Evolutionary conservation across 1,140 invertebrate species (phyloP), one percentile per base, ranked within the genome.

Genomic region (Atta texana): DNA sequence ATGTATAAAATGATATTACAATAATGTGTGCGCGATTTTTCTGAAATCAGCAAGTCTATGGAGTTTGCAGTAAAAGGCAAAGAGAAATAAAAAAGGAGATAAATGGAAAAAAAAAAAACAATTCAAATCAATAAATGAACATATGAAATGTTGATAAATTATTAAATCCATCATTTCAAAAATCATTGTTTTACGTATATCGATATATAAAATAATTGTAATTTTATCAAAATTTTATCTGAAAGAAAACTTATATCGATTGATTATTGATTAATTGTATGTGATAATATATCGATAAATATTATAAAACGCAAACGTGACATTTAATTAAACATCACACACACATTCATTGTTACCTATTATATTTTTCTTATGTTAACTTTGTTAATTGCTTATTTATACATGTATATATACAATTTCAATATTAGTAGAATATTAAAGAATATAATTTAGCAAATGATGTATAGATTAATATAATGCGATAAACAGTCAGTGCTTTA

Each of bases 371-470:
- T 64, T 39, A 55, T 55, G 2, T 34, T 34, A 74, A 57, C 2
- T 74, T 12, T 21, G 18, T 57, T 74, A 74, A 57, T 10, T 55
- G 53, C 2, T 55, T 21, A 21, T 57, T 34, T 74, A 21, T 3
- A 57, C 34, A 12, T 39, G 21, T 57, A 14, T 31, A 34, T 57
- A 14, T 53, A 31, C 21, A 74, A 69, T 6, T 57, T 34, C 21
- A 57, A 75, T 75, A 86, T 87, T 88, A 85, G 85, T 68, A 88
- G 91, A 82, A 68, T 53, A 78, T 90, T 49, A 91, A 86, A 90
- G 57, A 91, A 88, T 80, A 78, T 76, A 92, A 85, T 63, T 88
- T 89, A 91, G 76, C 61, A 87, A 91, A 78, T 89, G 34, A 71
- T 84, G 10, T 49, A 12, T 87, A 84, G 61, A 44, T 91, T 91